phyloP scores from a whole-genome alignment of 1,140 invertebrate species.

The Eubasilissa regina region DNA sequence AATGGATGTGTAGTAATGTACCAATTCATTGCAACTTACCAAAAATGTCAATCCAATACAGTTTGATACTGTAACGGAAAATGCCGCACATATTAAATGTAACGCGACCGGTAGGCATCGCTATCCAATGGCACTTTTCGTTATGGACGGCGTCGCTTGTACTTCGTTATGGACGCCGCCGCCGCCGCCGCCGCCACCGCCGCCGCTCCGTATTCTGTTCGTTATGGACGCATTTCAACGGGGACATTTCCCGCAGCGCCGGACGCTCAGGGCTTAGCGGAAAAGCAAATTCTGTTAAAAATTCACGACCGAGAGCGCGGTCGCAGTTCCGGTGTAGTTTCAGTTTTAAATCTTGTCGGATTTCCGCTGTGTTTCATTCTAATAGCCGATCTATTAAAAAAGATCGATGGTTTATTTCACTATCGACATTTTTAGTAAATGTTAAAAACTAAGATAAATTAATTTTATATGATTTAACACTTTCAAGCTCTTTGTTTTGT shows the following conservation, averaged over 20 bases:
- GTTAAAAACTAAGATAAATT: too few relatives aligned
- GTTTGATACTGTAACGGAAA: background rate
- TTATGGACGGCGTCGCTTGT: background rate
- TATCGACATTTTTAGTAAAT: too few relatives aligned
- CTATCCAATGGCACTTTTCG: background rate
- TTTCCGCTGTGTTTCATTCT: background rate
- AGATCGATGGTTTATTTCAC: too few relatives aligned
- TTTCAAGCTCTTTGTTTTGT: too few relatives aligned
- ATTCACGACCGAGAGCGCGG: constrained; percentile 31
- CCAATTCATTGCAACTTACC: too few relatives aligned
- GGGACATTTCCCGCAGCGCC: constrained; percentile 5
- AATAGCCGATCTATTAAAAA: too few relatives aligned
- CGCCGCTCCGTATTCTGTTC: background rate
- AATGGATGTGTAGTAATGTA: too few relatives aligned
- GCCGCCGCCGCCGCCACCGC: background rate
- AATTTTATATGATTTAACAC: too few relatives aligned
- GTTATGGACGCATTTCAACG: constrained; percentile 16
- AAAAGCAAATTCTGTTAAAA: constrained; percentile 41
- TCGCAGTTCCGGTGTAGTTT: constrained; percentile 7
- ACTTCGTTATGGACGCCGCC: background rate
- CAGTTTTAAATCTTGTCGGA: constrained; percentile 29
- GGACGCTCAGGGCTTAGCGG: constrained; percentile 25
- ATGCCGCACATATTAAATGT: constrained; percentile 1
- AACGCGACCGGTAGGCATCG: background rate
- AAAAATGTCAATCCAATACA: background rate